phyloP scores from a whole-genome alignment of 2,888 invertebrate species.

The Cheilosia grossa region DNA sequence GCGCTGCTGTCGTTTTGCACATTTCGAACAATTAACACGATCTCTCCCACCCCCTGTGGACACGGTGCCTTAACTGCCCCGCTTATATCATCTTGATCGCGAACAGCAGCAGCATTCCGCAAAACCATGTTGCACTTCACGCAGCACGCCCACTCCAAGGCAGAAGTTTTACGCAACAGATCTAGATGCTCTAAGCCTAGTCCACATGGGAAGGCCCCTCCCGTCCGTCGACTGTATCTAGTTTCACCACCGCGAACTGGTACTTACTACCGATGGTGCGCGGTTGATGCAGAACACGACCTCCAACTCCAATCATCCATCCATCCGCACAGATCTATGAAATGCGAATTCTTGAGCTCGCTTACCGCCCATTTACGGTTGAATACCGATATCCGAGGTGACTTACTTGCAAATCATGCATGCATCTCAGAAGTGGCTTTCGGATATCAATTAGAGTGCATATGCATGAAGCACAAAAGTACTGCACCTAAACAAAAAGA shows the following conservation, averaged over 20 bases:
- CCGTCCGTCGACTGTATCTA: constrained; percentile 42
- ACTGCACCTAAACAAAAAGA: not conserved
- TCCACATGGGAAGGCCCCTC: constrained; percentile 25
- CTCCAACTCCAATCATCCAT: constrained; percentile 22
- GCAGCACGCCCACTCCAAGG: constrained; percentile 32
- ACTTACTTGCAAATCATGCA: constrained; percentile 58
- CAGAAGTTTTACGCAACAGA: constrained; percentile 43
- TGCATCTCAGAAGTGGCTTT: constrained; percentile 36
- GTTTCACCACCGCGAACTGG: constrained; percentile 51
- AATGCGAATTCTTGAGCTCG: constrained; percentile 58
- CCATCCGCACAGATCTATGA: not conserved
- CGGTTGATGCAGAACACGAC: constrained; percentile 50
- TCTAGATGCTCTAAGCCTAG: constrained; percentile 4
- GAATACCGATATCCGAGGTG: constrained; percentile 61
- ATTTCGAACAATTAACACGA: not conserved
- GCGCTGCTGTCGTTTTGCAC: constrained; percentile 20
- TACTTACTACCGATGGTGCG: constrained; percentile 1
- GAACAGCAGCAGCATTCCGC: constrained; percentile 49
- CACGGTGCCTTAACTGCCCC: not conserved
- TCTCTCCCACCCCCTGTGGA: too few species aligned
- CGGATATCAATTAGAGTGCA: constrained; percentile 57
- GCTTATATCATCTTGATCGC: constrained; percentile 48
- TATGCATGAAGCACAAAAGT: constrained; percentile 43
- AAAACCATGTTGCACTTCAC: constrained; percentile 54
- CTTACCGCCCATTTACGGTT: constrained; percentile 64